Percentiles rank a stretch among this genome's conserved stretches.
These are phyloP conservation scores for Syngnathus rostellatus DNA, from an alignment of 2,797 vertebrate species.

Conservation along the genomic window DNA sequence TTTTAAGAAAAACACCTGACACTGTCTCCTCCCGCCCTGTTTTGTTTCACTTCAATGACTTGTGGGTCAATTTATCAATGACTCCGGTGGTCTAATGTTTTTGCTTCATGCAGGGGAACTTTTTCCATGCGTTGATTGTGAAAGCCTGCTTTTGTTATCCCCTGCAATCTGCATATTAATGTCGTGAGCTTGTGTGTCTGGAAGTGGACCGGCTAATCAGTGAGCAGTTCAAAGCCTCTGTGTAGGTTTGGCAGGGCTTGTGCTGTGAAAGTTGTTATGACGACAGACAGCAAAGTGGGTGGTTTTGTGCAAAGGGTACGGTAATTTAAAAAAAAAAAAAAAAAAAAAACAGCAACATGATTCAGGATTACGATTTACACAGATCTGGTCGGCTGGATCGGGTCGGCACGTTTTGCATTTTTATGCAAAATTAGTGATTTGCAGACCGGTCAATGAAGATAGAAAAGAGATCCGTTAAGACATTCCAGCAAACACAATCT, in stretches of 20 bases:
- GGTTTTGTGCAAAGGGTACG: background rate
- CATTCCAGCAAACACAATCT: too few species aligned
- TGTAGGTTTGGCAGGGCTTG: slow-evolving; percentile 28
- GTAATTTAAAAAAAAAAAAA: background rate
- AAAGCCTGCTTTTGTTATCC: slow-evolving; percentile 60
- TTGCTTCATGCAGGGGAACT: slow-evolving; percentile 41
- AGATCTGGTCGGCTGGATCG: too few species aligned
- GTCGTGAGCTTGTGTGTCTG: slow-evolving; percentile 54
- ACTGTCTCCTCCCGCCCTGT: background rate
- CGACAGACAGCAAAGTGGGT: slow-evolving; percentile 17
- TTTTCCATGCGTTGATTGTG: slow-evolving; percentile 65
- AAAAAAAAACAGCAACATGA: background rate
- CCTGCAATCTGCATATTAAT: slow-evolving; percentile 62
- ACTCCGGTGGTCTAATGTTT: slow-evolving; percentile 53
- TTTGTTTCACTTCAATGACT: background rate
- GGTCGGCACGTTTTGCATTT: too few species aligned
- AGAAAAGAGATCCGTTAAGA: too few species aligned
- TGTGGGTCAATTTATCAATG: slow-evolving; percentile 27
- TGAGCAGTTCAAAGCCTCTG: slow-evolving; percentile 45
- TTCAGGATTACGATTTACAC: background rate
- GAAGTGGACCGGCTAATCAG: slow-evolving; percentile 53
- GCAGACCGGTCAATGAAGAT: too few species aligned
- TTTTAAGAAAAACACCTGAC: background rate
- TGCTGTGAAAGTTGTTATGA: slow-evolving; percentile 30
- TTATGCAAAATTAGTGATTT: too few species aligned